Base-by-base conservation (phyloP, 2,888 invertebrate genomes). In the Lepidocyrtoides sp. region DNA sequence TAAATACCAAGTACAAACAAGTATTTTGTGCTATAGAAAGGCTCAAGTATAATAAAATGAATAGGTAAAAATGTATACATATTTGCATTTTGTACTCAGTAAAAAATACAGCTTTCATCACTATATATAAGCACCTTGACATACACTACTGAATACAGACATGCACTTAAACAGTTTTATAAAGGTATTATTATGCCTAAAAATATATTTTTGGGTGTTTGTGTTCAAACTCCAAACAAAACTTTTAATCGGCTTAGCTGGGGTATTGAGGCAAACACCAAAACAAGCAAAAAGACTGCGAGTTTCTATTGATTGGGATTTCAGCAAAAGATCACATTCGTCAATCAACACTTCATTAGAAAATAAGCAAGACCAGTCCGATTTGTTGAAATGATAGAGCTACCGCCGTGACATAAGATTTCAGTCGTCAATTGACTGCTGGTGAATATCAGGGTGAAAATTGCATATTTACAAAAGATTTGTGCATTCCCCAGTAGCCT, bases 271-370 rank as follows among this genome's bases (percentile, higher is more conserved):
- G 44, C 20, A 44, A 57, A 8, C 23, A 63, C 10, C 7, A 41
- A 36, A 36, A 29, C 14, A 48, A 29, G 51, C 26, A 77, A n/a
- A 66, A 1, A 14, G 26, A 29, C 0, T 32, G n/a, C 32, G 63
- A 29, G 92, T 85, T 87, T 91, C 91, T 91, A 92, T 92, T 92
- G 92, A 93, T 91, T 92, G 85, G 54, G 89, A 92, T 88, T 91
- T 92, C 81, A 92, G 88, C 84, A 54, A 2, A 23, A 12, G 29
- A 51, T 82, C 72, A 57, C 51, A 79, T 41, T 20, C 41, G 54
- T 84, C 84, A 69, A 69, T 84, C 17, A 29, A 63, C 84, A 51
- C 69, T 51, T 77, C 77, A 77, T 77, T 54, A 77, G 51, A 54
- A 23, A 75, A 75, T 4, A 23, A 41, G 8, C 12, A 66, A 32